These are phyloP conservation scores for Hipposideros armiger DNA, from an alignment of 2,113 vertebrate genomes.

Conservation along the genomic window DNA sequence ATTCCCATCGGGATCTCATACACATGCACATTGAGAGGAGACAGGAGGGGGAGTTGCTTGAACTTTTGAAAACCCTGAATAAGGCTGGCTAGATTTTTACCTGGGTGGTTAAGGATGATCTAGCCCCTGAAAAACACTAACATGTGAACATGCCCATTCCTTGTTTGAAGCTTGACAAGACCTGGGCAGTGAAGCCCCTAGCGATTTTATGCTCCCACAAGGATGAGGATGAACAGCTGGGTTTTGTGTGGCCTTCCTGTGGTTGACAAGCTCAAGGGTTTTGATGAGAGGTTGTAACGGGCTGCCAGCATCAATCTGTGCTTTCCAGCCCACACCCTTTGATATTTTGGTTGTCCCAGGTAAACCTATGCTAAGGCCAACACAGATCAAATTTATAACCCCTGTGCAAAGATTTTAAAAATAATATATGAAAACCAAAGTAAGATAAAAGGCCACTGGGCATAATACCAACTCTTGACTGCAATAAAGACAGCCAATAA, in stretches of 20 bases:
- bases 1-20: background rate
- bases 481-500: conserved; percentile 82
- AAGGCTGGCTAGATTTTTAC: background rate
- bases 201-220: background rate
- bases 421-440: conserved; percentile 70
- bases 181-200: background rate
- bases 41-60: background rate
- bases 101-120: background rate
- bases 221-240: conserved; percentile 33
- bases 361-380: conserved; percentile 70
- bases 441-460: conserved; percentile 80
- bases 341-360: conserved; percentile 63
- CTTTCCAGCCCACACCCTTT: conserved; percentile 63
- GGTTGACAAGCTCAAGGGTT: conserved; percentile 20
- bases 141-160: background rate
- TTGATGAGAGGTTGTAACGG: conserved; percentile 3
- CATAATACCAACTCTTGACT: conserved; percentile 82
- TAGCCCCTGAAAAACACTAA: background rate
- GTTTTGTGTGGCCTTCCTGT: background rate
- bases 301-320: background rate
- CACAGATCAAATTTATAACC: conserved; percentile 73
- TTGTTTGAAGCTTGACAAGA: conserved; percentile 31
- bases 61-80: conserved; percentile 28
- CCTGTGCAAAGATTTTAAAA: conserved; percentile 66
- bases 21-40: background rate